These are phyloP conservation scores for Neocrepidodera transversa DNA, from an alignment of 2,888 invertebrate genomes.

Conservation along the genomic window DNA sequence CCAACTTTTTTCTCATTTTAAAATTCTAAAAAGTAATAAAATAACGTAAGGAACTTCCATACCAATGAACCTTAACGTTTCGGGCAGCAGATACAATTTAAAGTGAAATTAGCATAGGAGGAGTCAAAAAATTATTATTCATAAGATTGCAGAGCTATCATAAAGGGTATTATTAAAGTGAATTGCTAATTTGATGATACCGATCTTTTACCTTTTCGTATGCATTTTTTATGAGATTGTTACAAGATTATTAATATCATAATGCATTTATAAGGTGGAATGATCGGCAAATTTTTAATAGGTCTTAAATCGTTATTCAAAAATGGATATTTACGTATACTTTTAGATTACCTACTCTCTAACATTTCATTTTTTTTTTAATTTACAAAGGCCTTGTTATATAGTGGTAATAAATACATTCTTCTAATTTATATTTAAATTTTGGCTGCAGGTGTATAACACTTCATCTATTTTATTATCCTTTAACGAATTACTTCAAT, in stretches of 20 bases:
- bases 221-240: constrained; percentile 11
- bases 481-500: constrained; percentile 18
- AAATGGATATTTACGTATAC: too few species aligned
- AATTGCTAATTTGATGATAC: constrained; percentile 11
- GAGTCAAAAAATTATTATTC: constrained; percentile 11
- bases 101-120: constrained; percentile 16
- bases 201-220: constrained; percentile 11
- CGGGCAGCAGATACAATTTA: constrained; percentile 1
- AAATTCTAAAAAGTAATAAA: too few species aligned
- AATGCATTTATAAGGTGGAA: not conserved
- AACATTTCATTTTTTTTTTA: too few species aligned
- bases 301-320: too few species aligned
- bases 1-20: too few species aligned
- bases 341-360: too few species aligned
- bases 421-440: constrained; percentile 4
- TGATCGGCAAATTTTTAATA: not conserved
- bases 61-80: not conserved
- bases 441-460: constrained; percentile 23
- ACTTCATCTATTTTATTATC: constrained; percentile 22
- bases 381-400: not conserved
- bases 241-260: not conserved
- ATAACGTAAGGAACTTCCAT: too few species aligned
- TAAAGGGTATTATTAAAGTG: constrained; percentile 20
- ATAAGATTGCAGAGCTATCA: constrained; percentile 6
- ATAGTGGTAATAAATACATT: not conserved